phyloP scores from a whole-genome alignment of 2,797 vertebrate species.

The Chelmon rostratus region DNA sequence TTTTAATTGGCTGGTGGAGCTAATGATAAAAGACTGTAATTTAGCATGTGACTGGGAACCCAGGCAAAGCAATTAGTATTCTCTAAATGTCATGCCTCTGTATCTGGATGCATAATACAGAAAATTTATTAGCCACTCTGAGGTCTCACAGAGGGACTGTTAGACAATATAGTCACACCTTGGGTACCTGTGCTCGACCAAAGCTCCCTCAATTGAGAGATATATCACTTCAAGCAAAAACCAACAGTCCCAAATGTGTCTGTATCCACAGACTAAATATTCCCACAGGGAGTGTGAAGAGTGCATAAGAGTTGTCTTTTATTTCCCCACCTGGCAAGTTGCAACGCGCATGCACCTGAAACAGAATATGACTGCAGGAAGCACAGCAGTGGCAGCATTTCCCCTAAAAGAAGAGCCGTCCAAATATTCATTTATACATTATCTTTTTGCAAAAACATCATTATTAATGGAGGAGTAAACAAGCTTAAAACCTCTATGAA shows the following conservation, averaged over 20 bases:
- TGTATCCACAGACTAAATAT: slow-evolving; percentile 48
- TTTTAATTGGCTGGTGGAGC: slow-evolving; percentile 63
- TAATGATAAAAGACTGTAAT: slow-evolving; percentile 59
- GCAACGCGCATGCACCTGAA: slow-evolving; percentile 19
- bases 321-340: slow-evolving; percentile 16
- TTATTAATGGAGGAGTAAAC: slow-evolving; percentile 68
- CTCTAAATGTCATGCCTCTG: slow-evolving; percentile 63
- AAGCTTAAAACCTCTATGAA: slow-evolving; percentile 40
- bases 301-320: slow-evolving; percentile 37
- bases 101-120: slow-evolving; percentile 39
- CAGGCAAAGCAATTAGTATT: slow-evolving; percentile 56
- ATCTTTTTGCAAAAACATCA: slow-evolving; percentile 56
- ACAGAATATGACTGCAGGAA: not conserved
- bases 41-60: slow-evolving; percentile 54
- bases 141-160: slow-evolving; percentile 28
- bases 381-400: not conserved
- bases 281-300: slow-evolving; percentile 50
- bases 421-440: slow-evolving; percentile 38
- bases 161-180: slow-evolving; percentile 39
- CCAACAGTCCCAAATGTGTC: slow-evolving; percentile 57
- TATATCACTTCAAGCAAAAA: slow-evolving; percentile 51
- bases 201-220: slow-evolving; percentile 25
- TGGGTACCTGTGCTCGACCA: slow-evolving; percentile 36
- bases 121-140: slow-evolving; percentile 45
- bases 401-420: slow-evolving; percentile 7